Base-by-base conservation (phyloP, 2,797 vertebrate species). In the Buphagus erythrorhynchus region DNA sequence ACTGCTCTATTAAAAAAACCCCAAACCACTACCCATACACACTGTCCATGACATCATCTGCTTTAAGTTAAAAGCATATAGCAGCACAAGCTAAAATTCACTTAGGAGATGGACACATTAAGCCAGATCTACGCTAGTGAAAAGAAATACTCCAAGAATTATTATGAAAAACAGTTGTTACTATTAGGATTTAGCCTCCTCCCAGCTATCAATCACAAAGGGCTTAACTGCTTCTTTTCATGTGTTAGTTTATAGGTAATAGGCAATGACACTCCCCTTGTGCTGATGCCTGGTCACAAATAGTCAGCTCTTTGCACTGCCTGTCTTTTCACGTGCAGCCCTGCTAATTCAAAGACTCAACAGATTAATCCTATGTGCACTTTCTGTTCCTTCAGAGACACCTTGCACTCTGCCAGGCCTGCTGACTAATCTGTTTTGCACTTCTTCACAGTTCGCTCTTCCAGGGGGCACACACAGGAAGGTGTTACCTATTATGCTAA, bases 1-100 rank as follows among this genome's bases (percentile, higher is more conserved):
- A 84, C 40, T 69, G 28, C 43, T 57, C 28, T 33, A 18, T 29
- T n/a, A 9, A 75, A 83, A 93, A 66, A 67, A 4, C 0, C 4
- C 6, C 43, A 62, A 91, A 55, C 31, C 52, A 52, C 63, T 88
- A 89, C 17, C 18, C 59, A 54, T 55, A 69, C 22, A 59, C 3
- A 10, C 36, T 42, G 9, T 42, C 40, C 4, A 1, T 62, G n/a
- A 83, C 16, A 65, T 51, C 24, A 76, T 76, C 74, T 91, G 85
- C 45, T 83, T 89, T 88, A 61, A 79, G 11, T 58, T 93, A 93
- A 71, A 93, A 91, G 28, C 45, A 87, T 40, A 79, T 18, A 31
- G 51, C 49, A 92, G 73, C n/a, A 55, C 45, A 89, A 71, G 28
- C 59, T 61, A 80, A 87, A 85, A 83, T 65, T 67, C 29, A 29